A percentile compares a stretch with the other conserved stretches of the same genome.
Conservation (phyloP, 1,140 invertebrate genomes). For the Steinernema khuongi region DNA sequence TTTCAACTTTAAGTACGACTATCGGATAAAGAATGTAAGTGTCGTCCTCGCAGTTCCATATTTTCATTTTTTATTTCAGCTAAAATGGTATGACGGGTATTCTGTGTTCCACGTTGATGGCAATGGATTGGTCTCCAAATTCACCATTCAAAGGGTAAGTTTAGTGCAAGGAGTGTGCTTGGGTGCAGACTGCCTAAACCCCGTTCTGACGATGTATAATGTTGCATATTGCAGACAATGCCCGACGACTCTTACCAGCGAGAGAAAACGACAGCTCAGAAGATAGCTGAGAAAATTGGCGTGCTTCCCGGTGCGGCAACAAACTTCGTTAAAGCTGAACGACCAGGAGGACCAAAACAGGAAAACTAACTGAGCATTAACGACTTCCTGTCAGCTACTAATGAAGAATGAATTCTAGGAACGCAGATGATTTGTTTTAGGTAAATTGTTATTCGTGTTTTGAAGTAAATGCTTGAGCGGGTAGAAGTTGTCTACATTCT, state of each 20-base stretch:
- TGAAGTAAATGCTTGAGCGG: constrained; percentile 4
- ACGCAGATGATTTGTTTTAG: neutral
- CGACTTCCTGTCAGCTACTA: neutral
- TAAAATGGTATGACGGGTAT: constrained; percentile 37
- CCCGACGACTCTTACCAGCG: neutral
- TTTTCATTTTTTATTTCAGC: constrained; percentile 22
- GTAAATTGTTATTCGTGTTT: neutral
- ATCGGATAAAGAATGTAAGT: constrained; percentile 28
- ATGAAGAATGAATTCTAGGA: neutral
- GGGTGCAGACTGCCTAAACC: neutral
- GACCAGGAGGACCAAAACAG: neutral
- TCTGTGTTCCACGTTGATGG: constrained; percentile 37
- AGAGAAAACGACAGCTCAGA: constrained; percentile 3
- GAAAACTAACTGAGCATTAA: neutral
- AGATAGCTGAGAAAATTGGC: neutral
- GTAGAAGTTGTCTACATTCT: too few relatives aligned
- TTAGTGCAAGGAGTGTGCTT: too few relatives aligned
- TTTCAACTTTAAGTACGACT: constrained; percentile 24
- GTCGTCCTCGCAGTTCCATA: neutral
- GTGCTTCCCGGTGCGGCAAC: neutral
- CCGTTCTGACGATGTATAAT: neutral
- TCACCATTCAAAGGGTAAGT: constrained; percentile 34
- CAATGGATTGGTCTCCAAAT: constrained; percentile 32
- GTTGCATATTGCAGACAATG: neutral
- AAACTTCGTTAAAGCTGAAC: neutral